phyloP scores from a whole-genome alignment of 1,140 invertebrate genomes.

The Diabrotica virgifera region DNA sequence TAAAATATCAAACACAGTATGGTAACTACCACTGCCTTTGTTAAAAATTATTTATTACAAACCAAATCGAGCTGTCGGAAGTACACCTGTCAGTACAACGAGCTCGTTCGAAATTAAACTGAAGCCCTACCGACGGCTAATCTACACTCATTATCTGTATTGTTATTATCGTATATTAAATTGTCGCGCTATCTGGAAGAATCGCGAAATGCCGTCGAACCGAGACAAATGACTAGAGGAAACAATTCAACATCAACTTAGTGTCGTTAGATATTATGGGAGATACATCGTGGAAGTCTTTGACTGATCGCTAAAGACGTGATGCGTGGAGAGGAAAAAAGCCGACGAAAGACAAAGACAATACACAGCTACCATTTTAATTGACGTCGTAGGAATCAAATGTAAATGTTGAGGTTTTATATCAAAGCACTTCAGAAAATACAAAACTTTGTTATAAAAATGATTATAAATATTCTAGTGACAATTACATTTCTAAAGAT shows the following conservation, averaged over 20 bases:
- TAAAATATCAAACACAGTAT: no score
- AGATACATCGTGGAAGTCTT: slow-evolving; percentile 12
- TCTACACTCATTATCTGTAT: slow-evolving; percentile 15
- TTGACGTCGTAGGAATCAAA: neutral
- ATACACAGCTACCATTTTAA: neutral
- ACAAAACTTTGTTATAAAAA: no score
- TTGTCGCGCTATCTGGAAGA: slow-evolving; percentile 28
- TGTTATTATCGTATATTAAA: slow-evolving; percentile 33
- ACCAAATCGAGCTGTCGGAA: no score
- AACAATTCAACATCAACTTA: slow-evolving; percentile 19
- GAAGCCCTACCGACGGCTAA: neutral
- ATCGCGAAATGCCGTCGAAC: slow-evolving; percentile 28
- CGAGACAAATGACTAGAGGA: slow-evolving; percentile 30
- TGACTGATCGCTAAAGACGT: slow-evolving; percentile 11
- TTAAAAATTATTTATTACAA: no score
- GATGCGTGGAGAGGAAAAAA: slow-evolving; percentile 13
- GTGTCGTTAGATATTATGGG: slow-evolving; percentile 26
- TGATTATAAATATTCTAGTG: no score
- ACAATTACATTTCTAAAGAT: no score
- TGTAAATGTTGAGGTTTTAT: neutral
- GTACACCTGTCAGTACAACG: no score
- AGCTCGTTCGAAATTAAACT: no score
- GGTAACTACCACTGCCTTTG: no score
- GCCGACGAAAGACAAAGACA: neutral
- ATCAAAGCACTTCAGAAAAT: no score